These are phyloP conservation scores for Orthonyx spaldingii DNA, from an alignment of 2,113 vertebrate genomes.

Conservation along the genomic window DNA sequence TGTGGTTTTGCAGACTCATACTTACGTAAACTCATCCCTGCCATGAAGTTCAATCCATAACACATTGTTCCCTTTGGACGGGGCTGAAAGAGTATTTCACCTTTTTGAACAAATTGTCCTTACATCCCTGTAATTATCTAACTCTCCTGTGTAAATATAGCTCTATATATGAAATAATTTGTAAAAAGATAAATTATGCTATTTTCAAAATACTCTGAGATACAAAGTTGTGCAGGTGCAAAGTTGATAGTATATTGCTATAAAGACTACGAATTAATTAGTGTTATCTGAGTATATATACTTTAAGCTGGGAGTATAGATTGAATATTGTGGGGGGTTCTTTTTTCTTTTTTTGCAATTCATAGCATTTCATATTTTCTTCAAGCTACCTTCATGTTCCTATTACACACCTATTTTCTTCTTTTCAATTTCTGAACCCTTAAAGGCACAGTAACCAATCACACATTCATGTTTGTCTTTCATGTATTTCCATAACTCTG, in stretches of 20 bases:
- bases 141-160: constrained; percentile 33
- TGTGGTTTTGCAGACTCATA: background rate
- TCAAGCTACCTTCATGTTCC: background rate
- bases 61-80: constrained; percentile 5
- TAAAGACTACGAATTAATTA: background rate
- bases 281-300: constrained; percentile 29
- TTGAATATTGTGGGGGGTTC: background rate
- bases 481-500: background rate
- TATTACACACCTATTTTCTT: background rate
- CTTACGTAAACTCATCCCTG: background rate
- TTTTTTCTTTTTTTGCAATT: background rate
- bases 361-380: background rate
- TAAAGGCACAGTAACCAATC: background rate
- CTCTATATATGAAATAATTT: constrained; percentile 25
- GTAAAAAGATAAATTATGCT: constrained; percentile 49
- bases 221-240: constrained; percentile 44
- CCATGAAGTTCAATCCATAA: background rate
- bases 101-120: constrained; percentile 25
- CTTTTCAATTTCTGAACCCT: background rate
- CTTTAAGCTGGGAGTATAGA: background rate
- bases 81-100: background rate
- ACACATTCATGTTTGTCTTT: background rate
- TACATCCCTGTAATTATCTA: constrained; percentile 50
- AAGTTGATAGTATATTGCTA: constrained; percentile 15
- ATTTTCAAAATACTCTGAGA: constrained; percentile 59